Base-by-base conservation (phyloP, 2,888 invertebrate species). In the Lithophane socia region DNA sequence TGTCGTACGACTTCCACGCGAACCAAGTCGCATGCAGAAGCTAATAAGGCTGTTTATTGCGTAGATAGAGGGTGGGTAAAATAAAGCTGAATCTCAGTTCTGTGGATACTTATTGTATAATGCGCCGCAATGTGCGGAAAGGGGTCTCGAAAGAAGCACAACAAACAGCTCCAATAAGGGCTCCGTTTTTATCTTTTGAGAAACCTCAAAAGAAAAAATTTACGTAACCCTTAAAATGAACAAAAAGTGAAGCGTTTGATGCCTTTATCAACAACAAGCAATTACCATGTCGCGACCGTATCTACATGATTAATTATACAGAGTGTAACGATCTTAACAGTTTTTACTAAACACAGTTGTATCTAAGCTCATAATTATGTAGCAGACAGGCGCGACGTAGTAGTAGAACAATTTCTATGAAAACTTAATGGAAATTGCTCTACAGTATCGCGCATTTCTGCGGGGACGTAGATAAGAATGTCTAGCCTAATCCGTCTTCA, bases 401-500 rank as follows among this genome's bases (percentile, higher is more conserved):
- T 16, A 49, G 49, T 49, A 18, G 18, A 49, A 18, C 16, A 49
- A 49, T 49, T 49, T 49, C 16, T 49, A 49, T 52, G 18, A 8
- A 52, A 52, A 21, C 21, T 52, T 52, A 9, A 52, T 52, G 21
- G 52, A 52, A 21, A 21, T 52, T 52, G 52, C 21, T 52, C 52
- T 52, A 52, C 2, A 7, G 52, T 18, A 3, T 21, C 21, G 52
- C 52, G 52, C 8, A 18, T 52, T 8, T 52, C 52, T 52, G 52
- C 52, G 52, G 3, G 0, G 52, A 52, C 21, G 52, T 64, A 52
- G 61, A 63, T 63, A 79, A 85, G 13, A 61, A 73, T 52, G 61
- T 73, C 64, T 75, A 64, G 56, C 24, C 73, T 76, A 78, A 80
- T 80, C 75, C 3, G 47, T 87, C 87, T 74, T 74, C n/a, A 65